A percentile compares a stretch with the other conserved stretches of the same genome.
Evolutionary conservation across 2,113 vertebrate genomes (phyloP).

Genomic region (Cryptoleucopteryx plumbea): DNA sequence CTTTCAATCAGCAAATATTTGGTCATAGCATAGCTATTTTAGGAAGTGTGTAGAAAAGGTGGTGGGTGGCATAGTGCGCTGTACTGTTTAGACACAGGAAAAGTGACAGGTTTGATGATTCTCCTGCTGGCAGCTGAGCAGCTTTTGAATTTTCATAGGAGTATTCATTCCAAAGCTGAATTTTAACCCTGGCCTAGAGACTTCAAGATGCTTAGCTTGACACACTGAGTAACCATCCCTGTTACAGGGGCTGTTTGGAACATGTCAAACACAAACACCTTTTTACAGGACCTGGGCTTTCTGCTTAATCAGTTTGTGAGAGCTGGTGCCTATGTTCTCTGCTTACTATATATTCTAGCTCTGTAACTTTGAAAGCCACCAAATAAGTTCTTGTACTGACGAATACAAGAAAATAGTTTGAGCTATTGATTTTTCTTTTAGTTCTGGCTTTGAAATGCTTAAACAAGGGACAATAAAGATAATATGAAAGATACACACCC

Average conservation of each 20-base stretch:
- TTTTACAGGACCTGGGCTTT: background rate
- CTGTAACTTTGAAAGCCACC: background rate
- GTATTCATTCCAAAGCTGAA: background rate
- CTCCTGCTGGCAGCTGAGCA: background rate
- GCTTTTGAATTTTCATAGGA: background rate
- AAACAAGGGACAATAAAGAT: background rate
- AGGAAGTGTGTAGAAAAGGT: background rate
- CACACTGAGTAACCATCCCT: background rate
- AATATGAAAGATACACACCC: rapidly evolving
- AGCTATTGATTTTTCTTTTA: background rate
- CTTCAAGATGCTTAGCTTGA: rapidly evolving
- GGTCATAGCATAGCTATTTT: background rate
- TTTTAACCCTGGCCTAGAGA: background rate
- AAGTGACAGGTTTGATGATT: background rate
- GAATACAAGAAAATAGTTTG: no score
- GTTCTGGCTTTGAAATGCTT: background rate
- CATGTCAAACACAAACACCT: background rate
- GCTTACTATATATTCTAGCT: rapidly evolving
- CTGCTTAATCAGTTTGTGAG: background rate
- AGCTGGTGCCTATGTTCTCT: background rate
- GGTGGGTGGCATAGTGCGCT: no score
- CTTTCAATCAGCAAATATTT: background rate
- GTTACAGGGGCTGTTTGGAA: background rate
- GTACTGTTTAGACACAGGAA: no score
- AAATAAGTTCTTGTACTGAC: background rate